Base-by-base conservation (phyloP, 2,797 vertebrate species). In the Xenops minutus region DNA sequence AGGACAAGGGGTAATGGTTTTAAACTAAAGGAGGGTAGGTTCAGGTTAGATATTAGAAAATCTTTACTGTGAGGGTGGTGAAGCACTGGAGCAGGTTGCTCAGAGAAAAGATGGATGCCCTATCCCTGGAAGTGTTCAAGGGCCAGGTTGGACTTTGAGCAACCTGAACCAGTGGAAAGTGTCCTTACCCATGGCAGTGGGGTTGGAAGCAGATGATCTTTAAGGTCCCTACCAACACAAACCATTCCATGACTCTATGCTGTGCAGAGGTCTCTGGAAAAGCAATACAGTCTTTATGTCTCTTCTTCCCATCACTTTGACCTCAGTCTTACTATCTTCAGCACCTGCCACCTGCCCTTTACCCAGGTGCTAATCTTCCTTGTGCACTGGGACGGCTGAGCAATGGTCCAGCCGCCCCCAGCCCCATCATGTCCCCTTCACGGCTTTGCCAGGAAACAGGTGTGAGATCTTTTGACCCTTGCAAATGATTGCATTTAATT, bases 361-460 rank as follows among this genome's bases (percentile, higher is more conserved):
- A 69, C n/a, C 44, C 79, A 69, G 79, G 67, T 88, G 59, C 22
- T 90, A 82, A 78, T 93, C 79, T 88, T 3, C 1, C 58, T 69
- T 5, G 4, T 71, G 55, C 48, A 36, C 39, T 52, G 73, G 34
- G 48, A 66, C 73, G 92, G 51, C 51, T 85, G 72, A 85, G 68
- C 0, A 0, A 61, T 46, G 44, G 61, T 54, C 2, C 11, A 78
- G 84, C 23, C 1, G 1, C 21, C n/a, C 1, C 2, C 13, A 46
- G 21, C 21, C 44, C 44, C 44, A 46, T 46, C 10, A 21, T 34
- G 24, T 18, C 17, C 32, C 36, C 54, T 62, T 67, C 0, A 0
- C 59, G 2, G 2, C 66, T 87, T 81, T 89, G 36, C 32, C 59
- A 77, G 80, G 52, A 87, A 94, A 82, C 93, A 96, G 90, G 83